These are phyloP conservation scores for Echinarachnius parma DNA, from an alignment of 53 echinoderm and acorn worm genomes.

Conservation along the genomic window DNA sequence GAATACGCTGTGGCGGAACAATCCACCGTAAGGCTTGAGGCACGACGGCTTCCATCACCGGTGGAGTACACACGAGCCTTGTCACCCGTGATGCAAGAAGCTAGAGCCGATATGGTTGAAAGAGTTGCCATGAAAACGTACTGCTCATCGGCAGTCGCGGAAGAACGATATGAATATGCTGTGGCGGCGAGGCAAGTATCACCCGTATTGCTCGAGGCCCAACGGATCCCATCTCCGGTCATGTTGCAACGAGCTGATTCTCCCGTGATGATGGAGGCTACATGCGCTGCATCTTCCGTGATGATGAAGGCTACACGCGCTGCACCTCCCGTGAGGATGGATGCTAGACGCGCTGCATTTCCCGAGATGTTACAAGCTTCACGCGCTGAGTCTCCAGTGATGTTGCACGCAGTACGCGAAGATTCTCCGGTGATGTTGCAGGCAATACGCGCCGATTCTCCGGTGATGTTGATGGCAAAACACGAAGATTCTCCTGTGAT, in stretches of 20 bases:
- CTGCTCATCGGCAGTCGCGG: neutral
- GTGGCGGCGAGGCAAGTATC: no score
- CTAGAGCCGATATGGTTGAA: neutral
- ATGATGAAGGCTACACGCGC: neutral
- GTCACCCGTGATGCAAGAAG: neutral
- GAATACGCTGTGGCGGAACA: no score
- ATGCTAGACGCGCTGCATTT: neutral
- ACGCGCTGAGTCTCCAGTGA: conserved; percentile 13
- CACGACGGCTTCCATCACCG: no score
- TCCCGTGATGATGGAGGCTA: neutral
- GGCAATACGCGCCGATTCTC: neutral
- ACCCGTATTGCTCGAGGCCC: neutral
- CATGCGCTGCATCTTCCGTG: neutral
- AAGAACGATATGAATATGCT: no score
- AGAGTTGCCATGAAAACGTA: neutral
- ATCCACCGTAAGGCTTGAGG: no score
- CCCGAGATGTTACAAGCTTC: conserved; percentile 2
- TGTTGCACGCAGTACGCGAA: neutral
- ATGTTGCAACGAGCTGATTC: conserved; percentile 3
- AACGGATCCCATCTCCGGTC: neutral
- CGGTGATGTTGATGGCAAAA: no score
- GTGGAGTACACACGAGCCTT: neutral
- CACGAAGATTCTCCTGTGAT: no score
- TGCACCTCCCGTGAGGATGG: no score
- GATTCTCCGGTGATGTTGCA: neutral